These are phyloP conservation scores for Drosophila anomalata DNA, from an alignment of 2,888 invertebrate species.

Conservation along the genomic window DNA sequence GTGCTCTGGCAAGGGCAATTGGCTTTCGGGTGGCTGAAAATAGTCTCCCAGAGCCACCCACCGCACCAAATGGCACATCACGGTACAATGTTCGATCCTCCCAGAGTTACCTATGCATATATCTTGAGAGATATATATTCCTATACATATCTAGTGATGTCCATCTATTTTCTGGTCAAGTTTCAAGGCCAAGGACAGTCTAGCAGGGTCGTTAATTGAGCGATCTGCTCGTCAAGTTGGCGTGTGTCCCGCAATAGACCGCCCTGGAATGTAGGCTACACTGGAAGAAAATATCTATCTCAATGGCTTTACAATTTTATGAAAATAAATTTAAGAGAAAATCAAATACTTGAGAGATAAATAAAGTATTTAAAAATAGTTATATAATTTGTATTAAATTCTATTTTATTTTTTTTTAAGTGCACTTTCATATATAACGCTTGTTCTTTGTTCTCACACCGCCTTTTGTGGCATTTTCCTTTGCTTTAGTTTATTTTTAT, in stretches of 20 bases:
- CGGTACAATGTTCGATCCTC: slow-evolving; percentile 8
- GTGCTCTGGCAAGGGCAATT: slow-evolving; percentile 11
- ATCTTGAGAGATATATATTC: background rate
- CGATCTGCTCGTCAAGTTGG: slow-evolving; percentile 13
- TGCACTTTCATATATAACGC: slow-evolving; percentile 2
- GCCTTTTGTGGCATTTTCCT: slow-evolving; percentile 1
- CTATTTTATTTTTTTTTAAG: background rate
- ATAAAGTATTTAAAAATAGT: no score
- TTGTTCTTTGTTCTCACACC: background rate
- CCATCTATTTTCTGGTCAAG: slow-evolving; percentile 7
- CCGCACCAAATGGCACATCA: background rate
- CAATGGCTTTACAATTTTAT: no score
- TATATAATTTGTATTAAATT: no score
- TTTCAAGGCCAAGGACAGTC: slow-evolving; percentile 28
- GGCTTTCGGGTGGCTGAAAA: slow-evolving; percentile 2
- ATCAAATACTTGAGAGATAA: background rate
- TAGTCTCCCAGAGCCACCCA: background rate
- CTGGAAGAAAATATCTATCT: background rate
- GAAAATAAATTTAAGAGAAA: background rate
- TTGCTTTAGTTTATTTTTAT: slow-evolving; percentile 7
- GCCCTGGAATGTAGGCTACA: slow-evolving; percentile 6
- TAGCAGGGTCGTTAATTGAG: slow-evolving; percentile 18
- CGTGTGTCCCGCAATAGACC: slow-evolving; percentile 10
- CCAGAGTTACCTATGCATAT: background rate
- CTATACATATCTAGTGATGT: background rate